Evolutionary conservation across 2,113 vertebrate species (phyloP).

Genomic region (Pimephales promelas): DNA sequence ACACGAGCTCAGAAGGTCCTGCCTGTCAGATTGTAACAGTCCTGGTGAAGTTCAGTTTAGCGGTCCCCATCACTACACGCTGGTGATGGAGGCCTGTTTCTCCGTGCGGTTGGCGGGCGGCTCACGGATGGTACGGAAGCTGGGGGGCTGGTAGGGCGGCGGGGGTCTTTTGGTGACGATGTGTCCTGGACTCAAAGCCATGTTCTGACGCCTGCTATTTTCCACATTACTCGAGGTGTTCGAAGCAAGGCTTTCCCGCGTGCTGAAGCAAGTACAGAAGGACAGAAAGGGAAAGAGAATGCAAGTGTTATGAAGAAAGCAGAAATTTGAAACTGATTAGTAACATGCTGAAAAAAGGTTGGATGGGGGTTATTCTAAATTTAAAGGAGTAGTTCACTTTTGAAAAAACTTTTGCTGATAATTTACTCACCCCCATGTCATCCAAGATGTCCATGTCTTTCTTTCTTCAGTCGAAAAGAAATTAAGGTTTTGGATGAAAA

Average conservation of each 20-base stretch:
- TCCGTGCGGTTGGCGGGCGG: conserved; percentile 85
- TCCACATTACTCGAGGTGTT: conserved; percentile 99
- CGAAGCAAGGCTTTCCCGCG: conserved; percentile 96
- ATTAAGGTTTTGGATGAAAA: no score
- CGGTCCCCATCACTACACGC: conserved; percentile 77
- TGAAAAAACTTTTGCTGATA: no score
- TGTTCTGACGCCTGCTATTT: conserved; percentile 94
- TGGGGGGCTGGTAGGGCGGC: conserved; percentile 78
- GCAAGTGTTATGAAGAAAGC: conserved; percentile 33
- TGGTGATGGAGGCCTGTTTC: conserved; percentile 98
- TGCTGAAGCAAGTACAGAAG: conserved; percentile 76
- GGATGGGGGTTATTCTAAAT: conserved; percentile 43
- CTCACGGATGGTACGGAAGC: conserved; percentile 87
- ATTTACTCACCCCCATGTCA: no score
- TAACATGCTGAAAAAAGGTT: conserved; percentile 17
- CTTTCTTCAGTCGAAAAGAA: no score
- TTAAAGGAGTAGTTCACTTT: no score
- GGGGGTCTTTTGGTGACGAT: conserved; percentile 76
- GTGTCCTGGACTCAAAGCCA: conserved; percentile 91
- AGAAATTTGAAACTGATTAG: conserved; percentile 32
- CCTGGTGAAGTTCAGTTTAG: neutral
- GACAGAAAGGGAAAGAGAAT: conserved; percentile 31
- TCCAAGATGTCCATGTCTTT: no score
- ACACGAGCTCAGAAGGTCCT: conserved; percentile 8
- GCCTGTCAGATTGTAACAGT: conserved; percentile 30